Percentiles rank a stretch among this genome's conserved stretches.
phyloP scores from a whole-genome alignment of 2,797 vertebrate species.

The Smutsia temminckii region DNA sequence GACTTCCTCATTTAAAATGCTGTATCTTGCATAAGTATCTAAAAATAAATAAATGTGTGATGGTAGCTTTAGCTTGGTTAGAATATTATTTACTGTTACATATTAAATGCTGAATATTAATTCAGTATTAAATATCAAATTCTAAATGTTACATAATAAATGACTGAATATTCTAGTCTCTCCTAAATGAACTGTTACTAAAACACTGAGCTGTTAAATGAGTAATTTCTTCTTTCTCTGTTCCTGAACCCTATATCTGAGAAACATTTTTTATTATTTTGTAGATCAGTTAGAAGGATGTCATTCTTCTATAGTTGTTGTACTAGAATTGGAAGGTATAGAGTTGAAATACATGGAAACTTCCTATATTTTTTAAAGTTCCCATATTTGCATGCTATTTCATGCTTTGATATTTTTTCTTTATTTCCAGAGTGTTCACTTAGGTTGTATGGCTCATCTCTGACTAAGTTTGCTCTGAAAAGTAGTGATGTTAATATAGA shows the following conservation, averaged over 20 bases:
- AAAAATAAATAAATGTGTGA: slow-evolving; percentile 27
- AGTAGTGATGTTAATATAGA: slow-evolving; percentile 97
- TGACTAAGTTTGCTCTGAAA: slow-evolving; percentile 97
- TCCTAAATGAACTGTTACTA: slow-evolving; percentile 47
- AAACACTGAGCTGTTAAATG: slow-evolving; percentile 33
- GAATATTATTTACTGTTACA: not conserved
- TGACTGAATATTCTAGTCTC: not conserved
- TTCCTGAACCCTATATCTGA: not conserved
- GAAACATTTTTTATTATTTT: slow-evolving; percentile 39
- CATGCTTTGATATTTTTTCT: slow-evolving; percentile 72
- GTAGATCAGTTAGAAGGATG: not conserved
- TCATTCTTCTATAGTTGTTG: slow-evolving; percentile 41
- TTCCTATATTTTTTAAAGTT: slow-evolving; percentile 13
- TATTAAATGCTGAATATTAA: slow-evolving; percentile 2
- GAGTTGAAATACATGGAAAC: slow-evolving; percentile 36
- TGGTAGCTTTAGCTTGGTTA: not conserved
- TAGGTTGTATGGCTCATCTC: slow-evolving; percentile 96
- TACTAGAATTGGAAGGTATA: slow-evolving; percentile 33
- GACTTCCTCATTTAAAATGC: not conserved
- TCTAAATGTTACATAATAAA: slow-evolving; percentile 24
- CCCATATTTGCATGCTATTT: slow-evolving; percentile 31
- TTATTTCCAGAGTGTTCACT: slow-evolving; percentile 93
- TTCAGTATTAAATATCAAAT: slow-evolving; percentile 19
- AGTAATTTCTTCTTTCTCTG: slow-evolving; percentile 7
- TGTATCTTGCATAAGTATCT: not conserved